Evolutionary conservation across 2,888 invertebrate genomes (phyloP).

Genomic region (Cryptocephalus moraei): DNA sequence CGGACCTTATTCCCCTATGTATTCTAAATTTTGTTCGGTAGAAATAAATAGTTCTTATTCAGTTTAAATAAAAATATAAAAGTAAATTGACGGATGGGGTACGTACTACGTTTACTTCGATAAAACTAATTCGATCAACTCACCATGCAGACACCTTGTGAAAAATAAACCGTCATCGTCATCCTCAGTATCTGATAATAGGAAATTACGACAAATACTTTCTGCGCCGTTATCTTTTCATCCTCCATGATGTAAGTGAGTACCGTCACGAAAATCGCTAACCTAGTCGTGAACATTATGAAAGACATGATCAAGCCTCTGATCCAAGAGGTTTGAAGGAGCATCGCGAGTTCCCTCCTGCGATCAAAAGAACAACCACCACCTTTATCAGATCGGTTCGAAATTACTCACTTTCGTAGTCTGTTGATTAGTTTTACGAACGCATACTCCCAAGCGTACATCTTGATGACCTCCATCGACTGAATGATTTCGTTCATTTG

Average conservation of each 20-base stretch:
- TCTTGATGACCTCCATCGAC: slow-evolving; percentile 86
- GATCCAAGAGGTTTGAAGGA: slow-evolving; percentile 51
- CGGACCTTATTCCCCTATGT: too few relatives aligned
- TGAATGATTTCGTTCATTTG: slow-evolving; percentile 82
- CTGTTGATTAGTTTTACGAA: slow-evolving; percentile 53
- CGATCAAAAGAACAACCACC: neutral
- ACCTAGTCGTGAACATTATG: slow-evolving; percentile 63
- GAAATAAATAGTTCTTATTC: too few relatives aligned
- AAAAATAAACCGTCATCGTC: slow-evolving; percentile 50
- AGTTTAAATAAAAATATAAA: too few relatives aligned
- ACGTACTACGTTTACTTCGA: too few relatives aligned
- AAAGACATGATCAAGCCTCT: slow-evolving; percentile 57
- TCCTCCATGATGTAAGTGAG: slow-evolving; percentile 44
- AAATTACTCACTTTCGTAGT: slow-evolving; percentile 45
- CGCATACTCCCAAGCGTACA: slow-evolving; percentile 89
- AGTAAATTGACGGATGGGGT: too few relatives aligned
- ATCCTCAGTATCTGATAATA: slow-evolving; percentile 54
- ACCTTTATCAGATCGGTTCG: neutral
- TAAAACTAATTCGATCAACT: neutral
- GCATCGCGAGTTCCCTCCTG: slow-evolving; percentile 43
- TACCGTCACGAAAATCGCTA: slow-evolving; percentile 59
- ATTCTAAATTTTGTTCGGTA: too few relatives aligned
- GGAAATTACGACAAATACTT: slow-evolving; percentile 46
- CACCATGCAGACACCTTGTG: slow-evolving; percentile 47
- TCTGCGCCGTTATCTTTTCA: slow-evolving; percentile 35